Base-by-base conservation (phyloP, 2,113 vertebrate genomes). In the Petrocephalus zakoni region DNA sequence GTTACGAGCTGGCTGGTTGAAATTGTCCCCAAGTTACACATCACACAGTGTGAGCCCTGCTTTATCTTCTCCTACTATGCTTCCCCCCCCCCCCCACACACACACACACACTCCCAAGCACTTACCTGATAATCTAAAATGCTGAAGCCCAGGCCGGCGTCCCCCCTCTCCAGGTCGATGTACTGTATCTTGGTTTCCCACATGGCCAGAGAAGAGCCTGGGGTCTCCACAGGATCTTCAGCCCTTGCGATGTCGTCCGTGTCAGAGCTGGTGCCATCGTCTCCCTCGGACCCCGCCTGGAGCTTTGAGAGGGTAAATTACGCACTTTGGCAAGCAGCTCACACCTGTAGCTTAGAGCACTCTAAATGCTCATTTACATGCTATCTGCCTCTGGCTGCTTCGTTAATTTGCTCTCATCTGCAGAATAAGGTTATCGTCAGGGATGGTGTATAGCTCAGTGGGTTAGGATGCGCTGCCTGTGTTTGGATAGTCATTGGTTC, bases 51-150 rank as follows among this genome's bases (percentile, higher is more conserved):
- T 29, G 22, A 2, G 34, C 17, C 72, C 34, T 42, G 34, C 72
- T 78, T 49, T 51, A 84, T 51, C 22, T 46, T 1, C n/a, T 19
- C 61, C 19, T 15, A 21, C 25, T 52, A 2, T 55, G 34, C 47
- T 8, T 3, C n/a, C 17, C 52, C n/a, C 5, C 15, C 1, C n/a
- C n/a, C n/a, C n/a, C n/a, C n/a, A n/a, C n/a, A n/a, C n/a, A n/a
- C n/a, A n/a, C n/a, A n/a, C n/a, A n/a, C n/a, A 19, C 51, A 55
- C 90, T 92, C 91, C 91, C 64, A 89, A 89, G 90, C 61, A 92
- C 92, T 93, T 93, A 98, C 98, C 97, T 99, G 98, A 90, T 99
- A 99, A 95, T 99, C 98, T 93, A 99, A 92, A 93, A 99, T 98
- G 92, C 98, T 99, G 95, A 99, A 99, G 91, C 98, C 98, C 93